Evolutionary conservation across 2,113 vertebrate genomes (phyloP), one percentile per base, ranked within the genome.

Genomic region (Siphamia tubifer): DNA sequence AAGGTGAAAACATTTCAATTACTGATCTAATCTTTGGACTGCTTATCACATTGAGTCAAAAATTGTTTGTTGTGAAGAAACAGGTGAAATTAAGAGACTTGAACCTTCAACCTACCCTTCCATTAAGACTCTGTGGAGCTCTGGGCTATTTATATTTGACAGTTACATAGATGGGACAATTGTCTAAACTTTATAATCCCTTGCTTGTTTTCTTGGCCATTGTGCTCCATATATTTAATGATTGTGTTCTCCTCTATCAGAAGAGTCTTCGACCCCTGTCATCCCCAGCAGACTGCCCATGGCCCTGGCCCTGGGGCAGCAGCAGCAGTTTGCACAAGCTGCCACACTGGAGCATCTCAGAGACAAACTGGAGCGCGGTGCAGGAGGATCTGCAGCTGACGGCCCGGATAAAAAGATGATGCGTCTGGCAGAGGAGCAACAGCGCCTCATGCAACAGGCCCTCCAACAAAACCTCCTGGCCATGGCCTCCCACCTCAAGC

Each of bases 361-460:
- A 58, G 98, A 98, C 72, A 91, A 94, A 30, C 91, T 97, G 82
- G 96, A 98, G 83, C 88, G 93, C 0, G 93, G 94, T 4, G 75
- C 79, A 24, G 81, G 62, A 4, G 79, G 58, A 1, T 56, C 68
- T 21, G 49, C 79, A 11, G 61, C 63, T 0, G 94, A 97, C 11
- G 93, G 93, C 0, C 94, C 95, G 0, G 96, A 98, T 81, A 97
- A 96, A 85, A 95, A 95, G 55, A 90, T 87, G 66, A 82, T 95
- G 0, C 84, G 93, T 12, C 81, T 96, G 79, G 92, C 94, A 0
- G 95, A 92, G 88, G 98, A 98, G 76, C 96, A 98, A 79, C 97
- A 99, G 83, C 93, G 96, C 35, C 87, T 98, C 2, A 93, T 98
- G 64, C 97, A 98, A 86, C 97, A 98, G 85, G 95, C 96, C 4